phyloP scores from a whole-genome alignment of 2,113 vertebrate species.

The Irena cyanogastra region DNA sequence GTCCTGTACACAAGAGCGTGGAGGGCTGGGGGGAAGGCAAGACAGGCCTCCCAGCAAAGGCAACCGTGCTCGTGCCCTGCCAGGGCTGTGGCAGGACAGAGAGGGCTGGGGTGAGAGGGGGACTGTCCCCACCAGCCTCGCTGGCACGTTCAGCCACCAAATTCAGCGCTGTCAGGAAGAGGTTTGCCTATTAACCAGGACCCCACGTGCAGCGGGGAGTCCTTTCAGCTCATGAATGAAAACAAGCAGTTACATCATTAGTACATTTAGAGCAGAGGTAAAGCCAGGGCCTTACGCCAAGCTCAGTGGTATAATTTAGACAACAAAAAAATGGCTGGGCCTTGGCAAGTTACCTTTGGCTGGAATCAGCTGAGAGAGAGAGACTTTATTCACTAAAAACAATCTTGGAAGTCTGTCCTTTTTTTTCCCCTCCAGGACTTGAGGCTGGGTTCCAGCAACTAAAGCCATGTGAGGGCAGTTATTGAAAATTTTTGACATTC shows the following conservation, averaged over 20 bases:
- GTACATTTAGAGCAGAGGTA: constrained; percentile 70
- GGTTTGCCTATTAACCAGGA: constrained; percentile 45
- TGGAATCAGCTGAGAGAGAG: constrained; percentile 80
- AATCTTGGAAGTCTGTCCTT: constrained; percentile 68
- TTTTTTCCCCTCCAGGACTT: constrained; percentile 52
- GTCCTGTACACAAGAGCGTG: constrained; percentile 46
- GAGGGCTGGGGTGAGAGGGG: background rate
- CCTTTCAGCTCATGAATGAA: constrained; percentile 72
- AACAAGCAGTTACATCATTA: constrained; percentile 79
- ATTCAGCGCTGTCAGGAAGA: constrained; percentile 34
- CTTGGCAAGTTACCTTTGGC: constrained; percentile 72
- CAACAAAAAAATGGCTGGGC: constrained; percentile 69
- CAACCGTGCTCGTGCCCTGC: background rate
- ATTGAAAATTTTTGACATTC: constrained; percentile 92
- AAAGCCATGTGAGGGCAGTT: constrained; percentile 83
- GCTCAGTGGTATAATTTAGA: constrained; percentile 73
- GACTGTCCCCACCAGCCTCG: background rate
- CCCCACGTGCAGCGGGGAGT: constrained; percentile 61
- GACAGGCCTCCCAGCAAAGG: background rate
- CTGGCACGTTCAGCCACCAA: background rate
- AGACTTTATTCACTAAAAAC: constrained; percentile 76
- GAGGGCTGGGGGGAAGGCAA: background rate
- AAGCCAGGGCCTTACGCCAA: constrained; percentile 64
- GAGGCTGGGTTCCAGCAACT: constrained; percentile 73
- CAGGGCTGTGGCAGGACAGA: accelerated